Evolutionary conservation across 2,113 vertebrate species (phyloP), one percentile per base, ranked within the genome.

Genomic region (Indicator maculatus): DNA sequence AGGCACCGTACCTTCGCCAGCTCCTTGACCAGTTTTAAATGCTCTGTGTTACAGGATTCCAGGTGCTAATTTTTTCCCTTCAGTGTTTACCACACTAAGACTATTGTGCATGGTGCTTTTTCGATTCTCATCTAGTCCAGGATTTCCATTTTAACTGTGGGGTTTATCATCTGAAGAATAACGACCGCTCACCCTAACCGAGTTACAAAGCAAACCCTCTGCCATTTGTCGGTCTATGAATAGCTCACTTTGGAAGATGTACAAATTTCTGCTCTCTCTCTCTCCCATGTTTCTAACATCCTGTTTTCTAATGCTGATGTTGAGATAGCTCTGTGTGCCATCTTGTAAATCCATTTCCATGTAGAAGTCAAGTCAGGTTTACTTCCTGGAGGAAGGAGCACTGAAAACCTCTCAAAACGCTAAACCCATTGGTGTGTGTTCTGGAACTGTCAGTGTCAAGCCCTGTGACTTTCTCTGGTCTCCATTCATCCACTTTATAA

Each of bases 11-110:
- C 96, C 98, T 99, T 83, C 98, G 98, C 76, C 99, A 99, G 90
- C 98, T 99, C 61, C 98, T 99, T 95, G 98, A 99, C 94, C 99
- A 99, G 98, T 99, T 99, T 97, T 99, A 98, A 98, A 88, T 53
- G 77, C 79, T 94, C 94, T 94, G 50, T 96, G 56, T 97, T 92
- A 95, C 92, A 96, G 88, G 96, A 97, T 96, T 96, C 93, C 96
- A 97, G 98, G 98, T 98, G 98, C 98, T 98, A 98, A 93, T 96
- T 97, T 93, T 91, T 91, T 70, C 65, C 8, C 66, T 93, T 97
- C 93, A 94, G 91, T 97, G 98, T 98, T 98, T 98, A 98, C 98
- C 97, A 98, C 97, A 97, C 94, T 97, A 96, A 95, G 96, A 94
- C 96, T 96, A 90, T 98, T 95, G 95, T 98, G 98, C 98, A 98